Base-by-base conservation (phyloP, 35 echinoderm and acorn worm species). In the Ophiothrix spiculata region DNA sequence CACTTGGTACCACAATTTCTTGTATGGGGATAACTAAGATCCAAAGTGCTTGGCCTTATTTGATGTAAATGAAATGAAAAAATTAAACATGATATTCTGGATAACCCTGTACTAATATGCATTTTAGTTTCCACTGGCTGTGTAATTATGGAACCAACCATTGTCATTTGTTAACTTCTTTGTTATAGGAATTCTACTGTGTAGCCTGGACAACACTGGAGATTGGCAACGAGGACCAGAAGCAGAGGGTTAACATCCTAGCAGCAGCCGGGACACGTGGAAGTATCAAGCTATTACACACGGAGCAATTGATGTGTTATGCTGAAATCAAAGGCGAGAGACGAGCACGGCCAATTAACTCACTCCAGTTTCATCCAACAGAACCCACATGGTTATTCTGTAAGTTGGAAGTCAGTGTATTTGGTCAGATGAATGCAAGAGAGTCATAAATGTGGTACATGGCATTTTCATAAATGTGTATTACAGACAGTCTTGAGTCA, bases 141-240 rank as follows among this genome's bases (percentile, higher is more conserved):
- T 28, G 28, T 15, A 63, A 28, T 28, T 15, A 14, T 63, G 14
- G 8, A 21, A 6, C 21, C 35, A 19, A 75, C 19, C 35, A 1
- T 33, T 75, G 73, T 21, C 4, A 39, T 25, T 28, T 80, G 10
- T 21, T 39, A 39, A 16, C 0, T 36, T 33, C 56, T 64, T 74
- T 35, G 6, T n/a, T n/a, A n/a, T n/a, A 98, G 91, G 92, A 94
- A 75, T 98, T 98, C 54, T 98, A 98, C 78, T 93, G 91, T 54
- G 86, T 98, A n/a, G 91, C 95, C 16, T 94, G 95, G 92, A 94
- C 91, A 34, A 93, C 92, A 36, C 78, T 98, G 32, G 75, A 84
- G 33, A 91, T 98, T 60, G 89, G 91, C 32, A 77, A 81, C 3
- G 92, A 89, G 1, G 82, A 77, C 2, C 78, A 86, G 46, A 77